Evolutionary conservation across 2,797 vertebrate species (phyloP), one percentile per base, ranked within the genome.

Genomic region (Myotis findleyi): DNA sequence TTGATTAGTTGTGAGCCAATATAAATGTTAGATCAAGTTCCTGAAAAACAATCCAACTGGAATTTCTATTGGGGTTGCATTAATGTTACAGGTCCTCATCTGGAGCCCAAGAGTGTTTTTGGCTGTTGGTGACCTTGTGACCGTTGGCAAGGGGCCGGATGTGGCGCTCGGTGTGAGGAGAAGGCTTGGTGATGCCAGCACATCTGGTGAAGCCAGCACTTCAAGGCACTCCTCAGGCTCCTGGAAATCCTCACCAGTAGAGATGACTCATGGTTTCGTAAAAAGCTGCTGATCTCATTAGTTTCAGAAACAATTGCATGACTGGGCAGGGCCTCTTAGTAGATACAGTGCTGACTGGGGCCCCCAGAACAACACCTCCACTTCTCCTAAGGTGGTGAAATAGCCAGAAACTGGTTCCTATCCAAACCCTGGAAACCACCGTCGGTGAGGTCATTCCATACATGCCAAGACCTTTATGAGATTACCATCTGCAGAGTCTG

Each of bases 231-330:
- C 84, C 85, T 89, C 5, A 3, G 87, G n/a, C 95, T 92, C 95
- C 86, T 96, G 95, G 93, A 96, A 97, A 93, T 89, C 94, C 59
- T 87, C 47, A 21, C 95, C 5, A 9, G 51, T 44, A 36, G 41
- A 36, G 62, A 80, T 97, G 97, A 97, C 94, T 97, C 97, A 97
- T 59, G 96, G 97, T 97, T 97, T 97, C 82, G 13, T 76, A 80
- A 96, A 95, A 95, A 96, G 89, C 71, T 96, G 96, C 96, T 97
- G 96, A 96, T 64, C 84, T 96, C 89, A 83, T 77, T 95, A 88
- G 97, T 97, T 97, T 97, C 95, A 94, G 95, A 96, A 89, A 83
- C 14, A 44, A 96, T 93, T 83, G 91, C 86, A 80, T 57, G 81
- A 64, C 77, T 95, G 77, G 96, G 96, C 91, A 95, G 94, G 93